Conservation (phyloP, 2,888 invertebrate genomes). For the Drosophila engyochracea region DNA sequence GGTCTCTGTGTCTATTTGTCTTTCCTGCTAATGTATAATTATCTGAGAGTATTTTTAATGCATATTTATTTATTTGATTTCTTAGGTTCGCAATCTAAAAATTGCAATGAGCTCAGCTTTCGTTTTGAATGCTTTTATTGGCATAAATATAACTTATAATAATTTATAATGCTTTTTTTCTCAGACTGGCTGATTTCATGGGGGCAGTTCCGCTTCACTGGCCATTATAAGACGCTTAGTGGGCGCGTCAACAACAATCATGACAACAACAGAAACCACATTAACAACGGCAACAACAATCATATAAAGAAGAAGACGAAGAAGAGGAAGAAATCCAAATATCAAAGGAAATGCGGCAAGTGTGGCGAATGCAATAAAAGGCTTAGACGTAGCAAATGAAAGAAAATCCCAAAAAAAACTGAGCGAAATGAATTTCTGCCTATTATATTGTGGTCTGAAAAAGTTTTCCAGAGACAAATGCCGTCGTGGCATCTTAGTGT, state of each 20-base stretch:
- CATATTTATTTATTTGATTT: not conserved
- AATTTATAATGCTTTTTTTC: slow-evolving; percentile 40
- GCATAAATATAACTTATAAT: slow-evolving; percentile 7
- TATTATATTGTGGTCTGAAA: not conserved
- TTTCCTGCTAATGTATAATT: not conserved
- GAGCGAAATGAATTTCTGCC: slow-evolving; percentile 14
- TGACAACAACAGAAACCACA: slow-evolving; percentile 4
- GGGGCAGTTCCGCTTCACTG: slow-evolving; percentile 40
- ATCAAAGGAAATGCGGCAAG: slow-evolving; percentile 62
- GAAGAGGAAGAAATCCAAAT: slow-evolving; percentile 7
- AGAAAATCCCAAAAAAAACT: slow-evolving; percentile 39
- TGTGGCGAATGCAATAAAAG: slow-evolving; percentile 70
- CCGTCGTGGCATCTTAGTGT: slow-evolving; percentile 65
- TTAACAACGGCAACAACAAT: slow-evolving; percentile 3
- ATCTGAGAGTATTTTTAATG: not conserved
- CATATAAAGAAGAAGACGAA: slow-evolving; percentile 6
- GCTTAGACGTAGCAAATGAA: slow-evolving; percentile 59
- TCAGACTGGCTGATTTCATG: slow-evolving; percentile 2
- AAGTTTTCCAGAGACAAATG: slow-evolving; percentile 5
- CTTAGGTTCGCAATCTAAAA: slow-evolving; percentile 1
- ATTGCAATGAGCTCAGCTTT: slow-evolving; percentile 41
- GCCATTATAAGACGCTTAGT: slow-evolving; percentile 61
- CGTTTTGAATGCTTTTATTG: slow-evolving; percentile 8
- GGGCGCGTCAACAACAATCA: slow-evolving; percentile 41
- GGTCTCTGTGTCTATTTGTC: not conserved